phyloP scores from a whole-genome alignment of 1,140 invertebrate species.

The Pachypeltis micranthus region DNA sequence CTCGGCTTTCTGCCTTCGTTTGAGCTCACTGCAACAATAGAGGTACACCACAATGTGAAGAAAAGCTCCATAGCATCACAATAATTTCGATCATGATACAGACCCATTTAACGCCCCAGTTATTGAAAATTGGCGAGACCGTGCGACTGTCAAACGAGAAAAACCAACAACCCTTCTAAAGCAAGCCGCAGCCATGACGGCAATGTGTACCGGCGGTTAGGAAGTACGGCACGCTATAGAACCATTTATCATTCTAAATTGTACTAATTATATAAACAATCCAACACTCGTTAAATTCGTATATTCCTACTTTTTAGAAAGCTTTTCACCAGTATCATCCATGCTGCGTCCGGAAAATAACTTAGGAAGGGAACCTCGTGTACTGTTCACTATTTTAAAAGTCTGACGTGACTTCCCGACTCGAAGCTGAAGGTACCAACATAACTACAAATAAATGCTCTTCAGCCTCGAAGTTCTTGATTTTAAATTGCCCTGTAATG shows the following conservation, averaged over 20 bases:
- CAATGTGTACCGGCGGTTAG: neutral
- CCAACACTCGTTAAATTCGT: neutral
- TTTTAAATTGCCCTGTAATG: too few species aligned
- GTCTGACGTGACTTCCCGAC: too few species aligned
- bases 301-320: conserved; percentile 16
- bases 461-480: too few species aligned
- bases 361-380: too few species aligned
- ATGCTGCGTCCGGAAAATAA: too few species aligned
- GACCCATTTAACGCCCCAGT: neutral
- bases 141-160: neutral
- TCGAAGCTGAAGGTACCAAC: too few species aligned
- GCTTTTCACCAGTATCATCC: conserved; percentile 16
- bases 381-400: too few species aligned
- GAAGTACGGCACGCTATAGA: neutral
- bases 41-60: conserved; percentile 4
- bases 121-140: neutral
- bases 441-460: too few species aligned
- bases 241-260: neutral
- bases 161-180: neutral
- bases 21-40: conserved; percentile 68
- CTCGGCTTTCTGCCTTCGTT: conserved; percentile 78
- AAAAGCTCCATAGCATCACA: neutral
- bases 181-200: neutral
- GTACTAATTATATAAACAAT: neutral
- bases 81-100: neutral